A percentile compares a stretch with the other conserved stretches of the same genome.
Conservation (phyloP, 1,140 invertebrate genomes). For the Micrasema minimum region DNA sequence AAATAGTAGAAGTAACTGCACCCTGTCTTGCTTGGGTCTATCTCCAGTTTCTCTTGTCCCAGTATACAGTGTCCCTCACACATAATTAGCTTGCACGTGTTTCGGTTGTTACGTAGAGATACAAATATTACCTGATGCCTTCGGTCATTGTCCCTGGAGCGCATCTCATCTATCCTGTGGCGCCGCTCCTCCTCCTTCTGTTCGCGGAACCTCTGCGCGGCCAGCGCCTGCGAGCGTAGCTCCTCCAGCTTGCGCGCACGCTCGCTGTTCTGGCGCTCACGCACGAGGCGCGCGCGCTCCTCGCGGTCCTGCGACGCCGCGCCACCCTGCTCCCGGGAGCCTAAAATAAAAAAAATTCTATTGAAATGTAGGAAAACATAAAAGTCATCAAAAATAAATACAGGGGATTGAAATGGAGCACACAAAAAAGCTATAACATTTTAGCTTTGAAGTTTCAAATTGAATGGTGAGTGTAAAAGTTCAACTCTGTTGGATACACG, state of each 20-base stretch:
- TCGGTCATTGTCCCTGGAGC: constrained; percentile 79
- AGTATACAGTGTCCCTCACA: too few relatives aligned
- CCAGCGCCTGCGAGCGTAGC: constrained; percentile 84
- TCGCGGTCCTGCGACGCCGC: constrained; percentile 57
- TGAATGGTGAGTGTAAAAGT: too few relatives aligned
- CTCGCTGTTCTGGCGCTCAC: constrained; percentile 87
- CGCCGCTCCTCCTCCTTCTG: constrained; percentile 87
- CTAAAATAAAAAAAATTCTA: neutral
- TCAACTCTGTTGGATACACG: too few relatives aligned
- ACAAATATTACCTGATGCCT: constrained; percentile 70
- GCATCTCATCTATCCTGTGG: constrained; percentile 82
- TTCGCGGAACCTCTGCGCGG: constrained; percentile 87
- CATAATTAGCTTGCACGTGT: too few relatives aligned
- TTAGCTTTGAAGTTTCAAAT: neutral
- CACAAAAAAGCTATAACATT: neutral
- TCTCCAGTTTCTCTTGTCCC: too few relatives aligned
- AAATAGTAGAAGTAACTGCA: too few relatives aligned
- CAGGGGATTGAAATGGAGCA: too few relatives aligned
- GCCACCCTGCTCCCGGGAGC: constrained; percentile 33
- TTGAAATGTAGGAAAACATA: neutral
- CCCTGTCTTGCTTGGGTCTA: too few relatives aligned
- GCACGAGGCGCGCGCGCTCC: constrained; percentile 72
- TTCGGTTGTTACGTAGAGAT: too few relatives aligned
- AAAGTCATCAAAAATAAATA: too few relatives aligned
- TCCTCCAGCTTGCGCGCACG: constrained; percentile 86